These are phyloP conservation scores for Spongia lamella DNA, from an alignment of 37 sponge, comb jelly and placozoan genomes.

Conservation along the genomic window DNA sequence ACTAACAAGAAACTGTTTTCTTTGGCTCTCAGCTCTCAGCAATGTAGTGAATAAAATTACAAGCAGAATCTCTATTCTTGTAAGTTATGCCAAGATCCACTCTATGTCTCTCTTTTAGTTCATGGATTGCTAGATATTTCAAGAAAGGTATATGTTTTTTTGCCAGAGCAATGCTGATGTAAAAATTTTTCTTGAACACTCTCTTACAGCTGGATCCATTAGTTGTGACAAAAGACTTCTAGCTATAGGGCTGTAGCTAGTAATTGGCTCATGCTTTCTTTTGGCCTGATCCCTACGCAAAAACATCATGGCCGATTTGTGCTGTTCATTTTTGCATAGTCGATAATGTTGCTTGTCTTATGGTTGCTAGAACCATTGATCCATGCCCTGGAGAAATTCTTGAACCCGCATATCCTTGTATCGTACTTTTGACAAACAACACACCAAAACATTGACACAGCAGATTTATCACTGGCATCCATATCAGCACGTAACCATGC, in stretches of 20 bases:
- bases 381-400: slow-evolving; percentile 59
- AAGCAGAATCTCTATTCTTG: slow-evolving; percentile 37
- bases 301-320: slow-evolving; percentile 36
- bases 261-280: slow-evolving; percentile 4
- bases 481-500: slow-evolving; percentile 51
- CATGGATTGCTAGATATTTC: slow-evolving; percentile 33
- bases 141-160: slow-evolving; percentile 39
- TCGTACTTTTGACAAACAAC: slow-evolving; percentile 32
- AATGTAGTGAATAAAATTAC: slow-evolving; percentile 36
- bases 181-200: slow-evolving; percentile 22
- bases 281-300: slow-evolving; percentile 27
- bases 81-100: slow-evolving; percentile 54
- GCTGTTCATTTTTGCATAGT: slow-evolving; percentile 52
- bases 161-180: slow-evolving; percentile 30
- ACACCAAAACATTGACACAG: slow-evolving; percentile 44
- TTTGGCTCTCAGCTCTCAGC: slow-evolving; percentile 53
- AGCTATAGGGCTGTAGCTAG: slow-evolving; percentile 41
- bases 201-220: slow-evolving; percentile 21
- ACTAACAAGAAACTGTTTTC: background rate
- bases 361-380: slow-evolving; percentile 62
- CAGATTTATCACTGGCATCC: slow-evolving; percentile 3
- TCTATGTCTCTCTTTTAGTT: slow-evolving; percentile 50
- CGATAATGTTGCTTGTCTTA: slow-evolving; percentile 52
- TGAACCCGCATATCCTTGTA: slow-evolving; percentile 23
- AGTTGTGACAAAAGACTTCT: background rate